Percentiles rank a stretch among this genome's conserved stretches.
Conservation (phyloP, 2,888 invertebrate species). For the Synergus laeviventris region DNA sequence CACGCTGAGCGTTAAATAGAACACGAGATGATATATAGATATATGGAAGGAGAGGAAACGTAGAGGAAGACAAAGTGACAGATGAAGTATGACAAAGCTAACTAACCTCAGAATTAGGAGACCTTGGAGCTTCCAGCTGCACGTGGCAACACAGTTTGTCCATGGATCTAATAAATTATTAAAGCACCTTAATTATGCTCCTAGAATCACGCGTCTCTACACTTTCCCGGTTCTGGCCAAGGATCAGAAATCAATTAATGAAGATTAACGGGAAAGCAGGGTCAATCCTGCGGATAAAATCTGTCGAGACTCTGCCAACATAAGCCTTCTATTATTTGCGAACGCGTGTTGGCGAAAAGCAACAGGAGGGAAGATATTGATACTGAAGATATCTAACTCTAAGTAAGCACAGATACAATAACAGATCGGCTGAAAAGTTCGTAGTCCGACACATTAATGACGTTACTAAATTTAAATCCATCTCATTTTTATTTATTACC, state of each 20-base stretch:
- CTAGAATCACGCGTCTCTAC: not conserved
- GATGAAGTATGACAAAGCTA: conserved; percentile 31
- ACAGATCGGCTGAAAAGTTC: no score
- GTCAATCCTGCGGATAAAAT: conserved; percentile 29
- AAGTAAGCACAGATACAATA: not conserved
- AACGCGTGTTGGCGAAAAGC: not conserved
- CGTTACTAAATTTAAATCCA: no score
- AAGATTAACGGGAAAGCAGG: conserved; percentile 32
- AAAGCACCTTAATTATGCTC: conserved; percentile 20
- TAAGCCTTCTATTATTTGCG: conserved; percentile 31
- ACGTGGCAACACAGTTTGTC: conserved; percentile 14
- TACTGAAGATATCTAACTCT: not conserved
- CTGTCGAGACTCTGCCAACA: conserved; percentile 24
- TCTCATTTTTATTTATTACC: no score
- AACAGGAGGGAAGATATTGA: conserved; percentile 22
- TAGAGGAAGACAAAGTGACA: conserved; percentile 18
- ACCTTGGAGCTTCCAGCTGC: not conserved
- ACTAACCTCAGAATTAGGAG: conserved; percentile 21
- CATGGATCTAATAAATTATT: conserved; percentile 29
- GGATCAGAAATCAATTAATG: conserved; percentile 38
- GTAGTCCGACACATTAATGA: no score
- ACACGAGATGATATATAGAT: not conserved
- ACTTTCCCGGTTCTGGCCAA: not conserved
- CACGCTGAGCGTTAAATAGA: not conserved
- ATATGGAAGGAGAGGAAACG: not conserved